Percentiles rank a stretch among this genome's conserved stretches.
These are phyloP conservation scores for Xyrichtys novacula DNA, from an alignment of 2,797 vertebrate species.

Conservation along the genomic window DNA sequence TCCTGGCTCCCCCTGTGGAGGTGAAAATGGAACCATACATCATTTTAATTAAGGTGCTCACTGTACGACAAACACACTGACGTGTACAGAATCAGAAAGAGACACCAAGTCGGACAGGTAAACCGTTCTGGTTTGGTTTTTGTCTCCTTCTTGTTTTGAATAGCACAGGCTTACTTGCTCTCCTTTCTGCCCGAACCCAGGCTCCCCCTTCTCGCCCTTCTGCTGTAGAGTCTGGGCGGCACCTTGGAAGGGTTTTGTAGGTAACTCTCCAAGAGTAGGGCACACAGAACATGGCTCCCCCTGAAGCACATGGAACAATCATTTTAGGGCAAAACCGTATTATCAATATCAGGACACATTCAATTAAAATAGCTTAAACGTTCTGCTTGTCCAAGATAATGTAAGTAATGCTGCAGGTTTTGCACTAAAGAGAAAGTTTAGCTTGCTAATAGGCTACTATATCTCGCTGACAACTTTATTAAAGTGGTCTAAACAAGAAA, in stretches of 20 bases:
- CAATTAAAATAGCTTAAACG: neutral
- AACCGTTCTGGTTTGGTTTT: neutral
- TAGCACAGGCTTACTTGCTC: constrained; percentile 80
- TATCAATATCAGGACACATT: neutral
- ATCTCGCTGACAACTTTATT: neutral
- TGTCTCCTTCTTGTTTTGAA: neutral
- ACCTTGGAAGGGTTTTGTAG: constrained; percentile 42
- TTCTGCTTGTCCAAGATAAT: neutral
- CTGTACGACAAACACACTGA: constrained; percentile 34
- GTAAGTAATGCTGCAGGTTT: neutral
- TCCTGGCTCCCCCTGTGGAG: constrained; percentile 80
- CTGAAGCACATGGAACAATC: constrained; percentile 67
- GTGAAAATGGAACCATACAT: constrained; percentile 44
- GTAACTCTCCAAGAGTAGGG: constrained; percentile 62
- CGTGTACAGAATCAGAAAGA: constrained; percentile 33
- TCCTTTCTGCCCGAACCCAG: constrained; percentile 77
- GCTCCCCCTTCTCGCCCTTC: constrained; percentile 72
- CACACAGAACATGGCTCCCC: constrained; percentile 90
- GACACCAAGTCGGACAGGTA: neutral
- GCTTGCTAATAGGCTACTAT: neutral
- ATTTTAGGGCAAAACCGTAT: neutral
- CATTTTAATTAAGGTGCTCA: constrained; percentile 59
- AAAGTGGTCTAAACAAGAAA: constrained; percentile 11
- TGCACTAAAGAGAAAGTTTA: neutral
- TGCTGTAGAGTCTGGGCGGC: constrained; percentile 38